A percentile compares a stretch with the other conserved stretches of the same genome.
phyloP scores from a whole-genome alignment of 2,888 invertebrate genomes.

The Platypus cylindrus region DNA sequence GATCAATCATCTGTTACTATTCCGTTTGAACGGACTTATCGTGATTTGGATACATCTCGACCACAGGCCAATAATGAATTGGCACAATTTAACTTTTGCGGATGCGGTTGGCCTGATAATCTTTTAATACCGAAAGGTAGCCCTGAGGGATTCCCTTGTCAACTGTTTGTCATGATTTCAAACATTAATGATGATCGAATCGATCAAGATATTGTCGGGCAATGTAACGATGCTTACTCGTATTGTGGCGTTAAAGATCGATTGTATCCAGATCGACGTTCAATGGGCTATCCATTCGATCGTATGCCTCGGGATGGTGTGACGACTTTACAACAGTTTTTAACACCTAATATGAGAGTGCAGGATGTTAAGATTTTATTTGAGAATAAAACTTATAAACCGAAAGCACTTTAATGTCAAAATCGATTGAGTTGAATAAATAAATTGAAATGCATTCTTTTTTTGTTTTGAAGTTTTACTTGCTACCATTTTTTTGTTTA shows the following conservation, averaged over 20 bases:
- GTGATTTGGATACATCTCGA: constrained; percentile 43
- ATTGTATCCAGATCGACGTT: constrained; percentile 64
- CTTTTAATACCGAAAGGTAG: constrained; percentile 64
- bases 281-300: constrained; percentile 80
- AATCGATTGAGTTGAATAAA: no score
- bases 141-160: constrained; percentile 48
- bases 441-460: no score
- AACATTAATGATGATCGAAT: constrained; percentile 54
- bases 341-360: constrained; percentile 59
- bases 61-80: constrained; percentile 42
- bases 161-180: constrained; percentile 67
- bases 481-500: no score
- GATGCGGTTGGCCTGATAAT: constrained; percentile 81
- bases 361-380: constrained; percentile 50
- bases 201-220: constrained; percentile 40
- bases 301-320: constrained; percentile 45
- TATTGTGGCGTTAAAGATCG: constrained; percentile 69
- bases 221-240: constrained; percentile 60
- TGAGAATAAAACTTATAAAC: constrained; percentile 40
- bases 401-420: no score
- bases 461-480: no score
- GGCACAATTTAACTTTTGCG: constrained; percentile 64
- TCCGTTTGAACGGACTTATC: constrained; percentile 71
- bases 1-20: constrained; percentile 67
- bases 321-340: constrained; percentile 49